A percentile compares a stretch with the other conserved stretches of the same genome.
These are phyloP conservation scores for Pampusana beccarii DNA, from an alignment of 2,113 vertebrate species.

Conservation along the genomic window DNA sequence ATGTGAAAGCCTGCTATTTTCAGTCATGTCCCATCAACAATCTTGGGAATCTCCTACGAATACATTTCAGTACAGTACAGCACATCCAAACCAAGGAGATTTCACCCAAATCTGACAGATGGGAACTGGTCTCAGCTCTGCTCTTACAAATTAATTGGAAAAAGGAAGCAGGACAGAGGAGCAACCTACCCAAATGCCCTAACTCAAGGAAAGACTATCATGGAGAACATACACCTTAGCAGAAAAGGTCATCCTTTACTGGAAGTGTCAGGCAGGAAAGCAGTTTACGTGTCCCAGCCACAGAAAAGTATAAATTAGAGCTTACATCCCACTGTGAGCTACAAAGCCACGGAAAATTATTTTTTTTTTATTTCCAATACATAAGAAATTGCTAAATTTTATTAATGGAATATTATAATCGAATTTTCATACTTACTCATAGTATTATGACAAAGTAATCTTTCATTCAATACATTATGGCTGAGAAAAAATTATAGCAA, in stretches of 20 bases:
- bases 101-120: background rate
- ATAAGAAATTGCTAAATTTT: background rate
- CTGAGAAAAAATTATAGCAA: background rate
- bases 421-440: too few relatives aligned
- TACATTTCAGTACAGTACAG: background rate
- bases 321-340: background rate
- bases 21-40: background rate
- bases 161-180: background rate
- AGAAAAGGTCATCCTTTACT: background rate
- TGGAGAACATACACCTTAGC: background rate
- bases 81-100: background rate
- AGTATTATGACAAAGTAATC: background rate
- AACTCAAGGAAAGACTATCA: background rate
- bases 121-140: background rate
- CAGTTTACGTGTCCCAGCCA: background rate
- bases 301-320: background rate
- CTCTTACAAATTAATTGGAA: background rate
- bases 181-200: background rate
- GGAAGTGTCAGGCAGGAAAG: background rate
- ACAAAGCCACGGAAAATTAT: background rate
- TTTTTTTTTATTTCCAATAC: background rate
- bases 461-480: background rate
- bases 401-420: background rate
- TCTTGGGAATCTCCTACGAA: background rate
- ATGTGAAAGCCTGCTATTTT: background rate